A percentile compares a stretch with the other conserved stretches of the same genome.
Conservation (phyloP, 2,113 vertebrate species). For the Chamaetylas fuelleborni region DNA sequence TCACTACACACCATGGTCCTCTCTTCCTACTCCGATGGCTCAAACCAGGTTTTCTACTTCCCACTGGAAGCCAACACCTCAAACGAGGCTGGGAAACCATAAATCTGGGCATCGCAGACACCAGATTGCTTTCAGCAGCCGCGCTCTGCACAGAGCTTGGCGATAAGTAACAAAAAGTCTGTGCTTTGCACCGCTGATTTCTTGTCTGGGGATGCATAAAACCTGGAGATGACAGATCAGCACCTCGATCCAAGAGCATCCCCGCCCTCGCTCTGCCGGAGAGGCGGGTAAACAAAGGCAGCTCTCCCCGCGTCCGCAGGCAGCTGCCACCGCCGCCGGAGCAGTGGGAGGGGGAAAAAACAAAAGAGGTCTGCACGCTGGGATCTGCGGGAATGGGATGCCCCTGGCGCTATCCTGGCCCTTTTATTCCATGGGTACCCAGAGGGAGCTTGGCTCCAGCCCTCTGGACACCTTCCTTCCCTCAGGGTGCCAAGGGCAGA, state of each 20-base stretch:
- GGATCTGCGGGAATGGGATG: neutral
- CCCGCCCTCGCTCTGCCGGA: neutral
- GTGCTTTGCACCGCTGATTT: neutral
- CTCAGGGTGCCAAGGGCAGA: neutral
- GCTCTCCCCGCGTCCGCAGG: slow-evolving; percentile 1
- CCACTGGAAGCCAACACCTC: slow-evolving; percentile 25
- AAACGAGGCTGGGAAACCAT: neutral
- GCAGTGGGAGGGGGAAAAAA: neutral
- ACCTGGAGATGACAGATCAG: slow-evolving; percentile 52
- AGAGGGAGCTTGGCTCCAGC: neutral
- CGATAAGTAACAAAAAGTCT: slow-evolving; percentile 53
- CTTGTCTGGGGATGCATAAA: slow-evolving; percentile 64
- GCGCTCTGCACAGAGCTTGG: slow-evolving; percentile 1
- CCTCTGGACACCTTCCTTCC: neutral
- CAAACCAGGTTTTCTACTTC: neutral
- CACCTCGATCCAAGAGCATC: slow-evolving; percentile 52
- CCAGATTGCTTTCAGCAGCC: slow-evolving; percentile 63
- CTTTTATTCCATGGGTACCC: neutral
- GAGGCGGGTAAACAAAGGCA: slow-evolving; percentile 45
- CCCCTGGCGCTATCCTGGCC: neutral
- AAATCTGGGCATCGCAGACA: slow-evolving; percentile 62
- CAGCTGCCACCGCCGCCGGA: neutral
- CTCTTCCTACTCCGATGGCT: neutral
- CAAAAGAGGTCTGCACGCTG: neutral
- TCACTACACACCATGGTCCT: fast-evolving